Conservation (phyloP, 2,888 invertebrate genomes). For the Plagodis pulveraria region DNA sequence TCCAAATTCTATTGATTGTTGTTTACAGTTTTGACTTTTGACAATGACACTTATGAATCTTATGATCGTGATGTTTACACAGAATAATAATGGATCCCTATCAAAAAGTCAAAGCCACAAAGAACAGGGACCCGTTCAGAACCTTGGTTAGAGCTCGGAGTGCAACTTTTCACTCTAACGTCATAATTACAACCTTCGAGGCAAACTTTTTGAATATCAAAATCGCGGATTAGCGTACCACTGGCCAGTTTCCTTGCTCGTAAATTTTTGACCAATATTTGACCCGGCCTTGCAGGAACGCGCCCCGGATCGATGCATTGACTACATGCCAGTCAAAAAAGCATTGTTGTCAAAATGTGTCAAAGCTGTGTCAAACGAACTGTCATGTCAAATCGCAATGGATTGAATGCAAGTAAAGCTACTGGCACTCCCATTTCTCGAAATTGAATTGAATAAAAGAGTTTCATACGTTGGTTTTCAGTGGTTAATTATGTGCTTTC, state of each 20-base stretch:
- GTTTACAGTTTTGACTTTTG: not conserved
- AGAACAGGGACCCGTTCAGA: too few relatives aligned
- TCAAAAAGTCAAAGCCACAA: too few relatives aligned
- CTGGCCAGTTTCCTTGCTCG: too few relatives aligned
- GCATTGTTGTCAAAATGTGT: conserved; percentile 1
- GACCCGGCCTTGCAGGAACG: too few relatives aligned
- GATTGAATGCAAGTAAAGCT: conserved; percentile 42
- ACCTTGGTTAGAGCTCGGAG: too few relatives aligned
- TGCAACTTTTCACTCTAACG: too few relatives aligned
- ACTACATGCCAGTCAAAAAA: too few relatives aligned
- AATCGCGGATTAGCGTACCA: too few relatives aligned
- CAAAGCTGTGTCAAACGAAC: conserved; percentile 22
- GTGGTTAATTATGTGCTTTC: conserved; percentile 36
- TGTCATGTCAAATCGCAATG: conserved; percentile 8
- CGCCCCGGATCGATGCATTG: conserved; percentile 7
- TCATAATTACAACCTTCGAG: too few relatives aligned
- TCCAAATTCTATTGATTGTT: conserved; percentile 18
- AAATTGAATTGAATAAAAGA: conserved; percentile 18
- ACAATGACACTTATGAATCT: not conserved
- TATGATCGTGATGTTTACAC: conserved; percentile 34
- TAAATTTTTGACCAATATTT: too few relatives aligned
- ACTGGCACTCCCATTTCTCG: conserved; percentile 59
- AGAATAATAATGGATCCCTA: too few relatives aligned
- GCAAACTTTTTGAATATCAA: too few relatives aligned
- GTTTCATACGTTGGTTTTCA: conserved; percentile 2